A percentile compares a stretch with the other conserved stretches of the same genome.
These are phyloP conservation scores for Patella ulyssiponensis DNA, from an alignment of 2,888 invertebrate species.

Conservation along the genomic window DNA sequence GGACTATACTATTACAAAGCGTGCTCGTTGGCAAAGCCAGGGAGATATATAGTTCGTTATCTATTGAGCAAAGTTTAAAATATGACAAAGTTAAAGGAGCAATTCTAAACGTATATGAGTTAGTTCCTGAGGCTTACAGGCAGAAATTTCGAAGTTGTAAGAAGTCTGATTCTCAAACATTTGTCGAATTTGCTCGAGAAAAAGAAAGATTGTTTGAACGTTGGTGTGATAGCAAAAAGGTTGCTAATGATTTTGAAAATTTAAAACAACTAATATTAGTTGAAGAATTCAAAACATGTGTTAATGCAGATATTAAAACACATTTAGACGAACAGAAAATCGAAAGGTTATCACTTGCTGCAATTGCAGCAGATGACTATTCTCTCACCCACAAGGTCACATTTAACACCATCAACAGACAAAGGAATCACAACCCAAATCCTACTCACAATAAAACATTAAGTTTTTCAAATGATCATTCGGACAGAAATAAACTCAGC, in stretches of 20 bases:
- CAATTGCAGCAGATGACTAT: slow-evolving; percentile 27
- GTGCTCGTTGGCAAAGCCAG: neutral
- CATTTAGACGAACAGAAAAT: slow-evolving; percentile 27
- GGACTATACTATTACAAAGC: neutral
- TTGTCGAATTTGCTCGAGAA: slow-evolving; percentile 36
- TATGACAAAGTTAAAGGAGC: slow-evolving; percentile 31
- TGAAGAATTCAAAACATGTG: slow-evolving; percentile 26
- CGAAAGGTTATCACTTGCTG: slow-evolving; percentile 16
- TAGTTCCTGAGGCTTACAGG: slow-evolving; percentile 41
- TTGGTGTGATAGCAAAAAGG: slow-evolving; percentile 12
- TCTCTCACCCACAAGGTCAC: neutral
- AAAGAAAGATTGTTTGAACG: slow-evolving; percentile 28
- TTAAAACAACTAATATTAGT: slow-evolving; percentile 22
- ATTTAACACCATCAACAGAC: too few relatives aligned
- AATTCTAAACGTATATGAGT: slow-evolving; percentile 39
- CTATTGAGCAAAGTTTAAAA: slow-evolving; percentile 20
- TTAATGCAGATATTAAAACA: slow-evolving; percentile 20
- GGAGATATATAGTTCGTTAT: slow-evolving; percentile 10
- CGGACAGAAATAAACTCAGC: too few relatives aligned
- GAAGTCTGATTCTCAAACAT: slow-evolving; percentile 31
- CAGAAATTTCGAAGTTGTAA: slow-evolving; percentile 34
- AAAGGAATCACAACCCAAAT: too few relatives aligned
- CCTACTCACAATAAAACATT: too few relatives aligned
- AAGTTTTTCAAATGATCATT: too few relatives aligned
- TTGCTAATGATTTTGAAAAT: slow-evolving; percentile 13